Evolutionary conservation across 2,888 invertebrate species (phyloP).

Genomic region (Embidobia sp.): DNA sequence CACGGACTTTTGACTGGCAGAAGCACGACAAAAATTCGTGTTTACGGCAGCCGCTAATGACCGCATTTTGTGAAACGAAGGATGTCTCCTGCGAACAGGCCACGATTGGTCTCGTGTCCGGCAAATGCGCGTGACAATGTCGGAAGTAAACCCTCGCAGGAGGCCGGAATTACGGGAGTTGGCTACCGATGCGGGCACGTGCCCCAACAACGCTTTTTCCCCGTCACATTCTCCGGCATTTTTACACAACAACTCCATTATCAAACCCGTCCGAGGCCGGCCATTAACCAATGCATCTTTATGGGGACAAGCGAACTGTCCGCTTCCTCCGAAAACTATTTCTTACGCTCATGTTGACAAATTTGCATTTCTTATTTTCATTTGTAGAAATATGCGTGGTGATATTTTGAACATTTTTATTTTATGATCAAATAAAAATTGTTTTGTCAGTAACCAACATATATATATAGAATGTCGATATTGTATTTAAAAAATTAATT

Average conservation of each 20-base stretch:
- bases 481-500: no score
- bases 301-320: slow-evolving; percentile 44
- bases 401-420: no score
- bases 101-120: slow-evolving; percentile 28
- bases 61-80: slow-evolving; percentile 39
- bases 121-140: slow-evolving; percentile 42
- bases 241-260: slow-evolving; percentile 65
- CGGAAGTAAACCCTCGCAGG: slow-evolving; percentile 64
- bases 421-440: no score
- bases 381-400: no score
- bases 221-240: slow-evolving; percentile 37
- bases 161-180: slow-evolving; percentile 72
- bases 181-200: slow-evolving; percentile 77
- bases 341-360: no score
- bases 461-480: no score
- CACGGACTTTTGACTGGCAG: slow-evolving; percentile 7
- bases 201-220: slow-evolving; percentile 65
- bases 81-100: slow-evolving; percentile 49
- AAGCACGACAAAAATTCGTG: slow-evolving; percentile 11
- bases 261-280: slow-evolving; percentile 25
- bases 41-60: slow-evolving; percentile 30
- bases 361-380: no score
- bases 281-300: slow-evolving; percentile 34
- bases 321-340: no score
- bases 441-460: no score